Evolutionary conservation across 2,797 vertebrate genomes (phyloP).

Genomic region (Cichlasoma orientale): DNA sequence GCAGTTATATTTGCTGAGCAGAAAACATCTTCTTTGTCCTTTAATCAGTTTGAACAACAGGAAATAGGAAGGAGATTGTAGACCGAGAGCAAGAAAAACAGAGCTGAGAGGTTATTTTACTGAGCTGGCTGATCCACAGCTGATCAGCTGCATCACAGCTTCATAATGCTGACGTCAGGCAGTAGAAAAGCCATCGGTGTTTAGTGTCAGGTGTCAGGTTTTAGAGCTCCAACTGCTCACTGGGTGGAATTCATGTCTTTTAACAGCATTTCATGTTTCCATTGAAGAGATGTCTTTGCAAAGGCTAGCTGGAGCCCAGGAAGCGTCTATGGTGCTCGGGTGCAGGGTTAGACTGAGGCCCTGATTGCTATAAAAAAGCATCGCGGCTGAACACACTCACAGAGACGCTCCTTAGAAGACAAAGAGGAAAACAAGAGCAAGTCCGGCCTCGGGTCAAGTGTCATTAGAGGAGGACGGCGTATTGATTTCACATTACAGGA

Average conservation of each 20-base stretch:
- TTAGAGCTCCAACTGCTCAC: too few relatives aligned
- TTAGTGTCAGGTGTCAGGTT: too few relatives aligned
- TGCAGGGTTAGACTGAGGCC: neutral
- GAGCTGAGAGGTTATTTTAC: neutral
- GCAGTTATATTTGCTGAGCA: neutral
- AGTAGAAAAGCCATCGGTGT: too few relatives aligned
- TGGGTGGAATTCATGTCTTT: too few relatives aligned
- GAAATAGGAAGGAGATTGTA: too few relatives aligned
- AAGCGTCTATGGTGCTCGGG: neutral
- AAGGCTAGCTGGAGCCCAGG: too few relatives aligned
- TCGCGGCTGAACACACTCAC: slow-evolving; percentile 29
- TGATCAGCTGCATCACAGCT: neutral
- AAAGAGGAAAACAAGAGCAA: slow-evolving; percentile 25
- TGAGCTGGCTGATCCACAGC: neutral
- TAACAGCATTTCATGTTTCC: neutral
- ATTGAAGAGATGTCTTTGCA: fast-evolving
- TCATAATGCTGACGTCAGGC: fast-evolving
- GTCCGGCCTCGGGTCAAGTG: slow-evolving; percentile 80
- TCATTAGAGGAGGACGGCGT: slow-evolving; percentile 73
- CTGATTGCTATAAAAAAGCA: neutral
- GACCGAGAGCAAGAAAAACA: neutral
- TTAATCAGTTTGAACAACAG: neutral
- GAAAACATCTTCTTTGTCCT: neutral
- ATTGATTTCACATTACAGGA: slow-evolving; percentile 95
- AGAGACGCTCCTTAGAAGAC: slow-evolving; percentile 47